A percentile compares a stretch with the other conserved stretches of the same genome.
phyloP scores from a whole-genome alignment of 2,797 vertebrate species.

The Nyctibius grandis region DNA sequence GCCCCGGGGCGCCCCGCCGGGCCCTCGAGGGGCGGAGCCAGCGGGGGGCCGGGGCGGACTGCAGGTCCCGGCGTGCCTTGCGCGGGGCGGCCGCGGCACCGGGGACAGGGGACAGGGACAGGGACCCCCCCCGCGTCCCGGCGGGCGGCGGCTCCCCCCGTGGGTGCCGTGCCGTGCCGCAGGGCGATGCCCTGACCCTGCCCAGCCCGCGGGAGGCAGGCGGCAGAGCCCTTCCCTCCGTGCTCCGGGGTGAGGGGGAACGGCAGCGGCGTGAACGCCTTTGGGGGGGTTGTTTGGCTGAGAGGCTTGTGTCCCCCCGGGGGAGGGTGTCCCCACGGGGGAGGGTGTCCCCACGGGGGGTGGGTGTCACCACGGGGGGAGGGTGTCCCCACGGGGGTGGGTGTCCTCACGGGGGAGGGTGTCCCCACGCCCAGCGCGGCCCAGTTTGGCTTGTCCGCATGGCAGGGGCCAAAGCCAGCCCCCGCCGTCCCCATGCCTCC shows the following conservation, averaged over 20 bases:
- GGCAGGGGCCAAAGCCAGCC: not conserved
- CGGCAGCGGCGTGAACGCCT: not conserved
- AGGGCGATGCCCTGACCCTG: not conserved
- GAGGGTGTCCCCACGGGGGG: not conserved
- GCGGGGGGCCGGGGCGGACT: not conserved
- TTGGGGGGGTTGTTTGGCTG: not conserved
- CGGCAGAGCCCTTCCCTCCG: not conserved
- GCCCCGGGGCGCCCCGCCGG: not conserved
- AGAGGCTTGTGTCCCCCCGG: not conserved
- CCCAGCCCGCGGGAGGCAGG: not conserved
- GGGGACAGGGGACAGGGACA: no score
- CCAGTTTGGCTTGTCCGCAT: not conserved
- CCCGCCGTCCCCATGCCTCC: no score
- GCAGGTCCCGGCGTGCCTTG: not conserved
- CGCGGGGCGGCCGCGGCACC: not conserved
- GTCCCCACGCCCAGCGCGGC: not conserved
- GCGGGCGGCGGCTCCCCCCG: not conserved
- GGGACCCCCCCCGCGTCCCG: not conserved
- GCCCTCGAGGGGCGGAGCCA: not conserved
- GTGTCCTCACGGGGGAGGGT: not conserved
- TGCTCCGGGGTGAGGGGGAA: not conserved
- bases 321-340: no score
- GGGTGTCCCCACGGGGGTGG: no score
- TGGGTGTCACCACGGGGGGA: no score
- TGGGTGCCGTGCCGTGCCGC: not conserved